These are phyloP conservation scores for Tiphia femorata DNA, from an alignment of 2,888 invertebrate genomes.

Conservation along the genomic window DNA sequence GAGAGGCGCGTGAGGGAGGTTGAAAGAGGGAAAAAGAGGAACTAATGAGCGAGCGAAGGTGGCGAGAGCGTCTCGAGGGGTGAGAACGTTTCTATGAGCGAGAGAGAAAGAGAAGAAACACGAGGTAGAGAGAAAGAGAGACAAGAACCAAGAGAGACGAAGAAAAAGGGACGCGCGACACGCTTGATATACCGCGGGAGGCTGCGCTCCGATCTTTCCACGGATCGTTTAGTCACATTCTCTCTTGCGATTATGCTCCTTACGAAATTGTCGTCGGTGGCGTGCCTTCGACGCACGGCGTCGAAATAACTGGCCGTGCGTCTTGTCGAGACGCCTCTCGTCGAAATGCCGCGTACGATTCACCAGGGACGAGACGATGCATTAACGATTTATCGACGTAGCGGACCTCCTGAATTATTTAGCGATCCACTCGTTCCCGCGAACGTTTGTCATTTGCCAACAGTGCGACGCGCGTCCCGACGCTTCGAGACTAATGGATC, in stretches of 20 bases:
- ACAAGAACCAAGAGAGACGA: too few relatives aligned
- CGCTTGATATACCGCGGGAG: constrained; percentile 60
- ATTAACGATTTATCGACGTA: constrained; percentile 2
- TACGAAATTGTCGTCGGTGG: constrained; percentile 21
- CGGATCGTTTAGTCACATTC: constrained; percentile 55
- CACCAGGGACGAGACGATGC: constrained; percentile 1
- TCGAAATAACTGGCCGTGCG: constrained; percentile 22
- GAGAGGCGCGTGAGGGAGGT: background rate
- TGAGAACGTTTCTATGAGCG: background rate
- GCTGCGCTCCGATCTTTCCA: constrained; percentile 60
- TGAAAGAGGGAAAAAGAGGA: constrained; percentile 1
- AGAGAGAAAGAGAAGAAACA: background rate
- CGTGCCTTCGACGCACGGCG: constrained; percentile 14
- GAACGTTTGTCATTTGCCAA: background rate
- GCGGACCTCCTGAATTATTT: constrained; percentile 9
- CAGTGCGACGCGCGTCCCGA: background rate
- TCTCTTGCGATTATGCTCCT: constrained; percentile 34
- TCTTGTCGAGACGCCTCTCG: constrained; percentile 15
- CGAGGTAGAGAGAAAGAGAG: constrained; percentile 16
- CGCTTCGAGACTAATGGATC: too few relatives aligned
- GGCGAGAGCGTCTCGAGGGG: background rate
- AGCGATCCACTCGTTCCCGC: background rate
- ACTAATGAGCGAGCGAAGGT: background rate
- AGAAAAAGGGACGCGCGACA: too few relatives aligned
- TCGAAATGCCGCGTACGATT: constrained; percentile 18